These are phyloP conservation scores for Zaprionus vittiger DNA, from an alignment of 1,140 invertebrate genomes.

Conservation along the genomic window DNA sequence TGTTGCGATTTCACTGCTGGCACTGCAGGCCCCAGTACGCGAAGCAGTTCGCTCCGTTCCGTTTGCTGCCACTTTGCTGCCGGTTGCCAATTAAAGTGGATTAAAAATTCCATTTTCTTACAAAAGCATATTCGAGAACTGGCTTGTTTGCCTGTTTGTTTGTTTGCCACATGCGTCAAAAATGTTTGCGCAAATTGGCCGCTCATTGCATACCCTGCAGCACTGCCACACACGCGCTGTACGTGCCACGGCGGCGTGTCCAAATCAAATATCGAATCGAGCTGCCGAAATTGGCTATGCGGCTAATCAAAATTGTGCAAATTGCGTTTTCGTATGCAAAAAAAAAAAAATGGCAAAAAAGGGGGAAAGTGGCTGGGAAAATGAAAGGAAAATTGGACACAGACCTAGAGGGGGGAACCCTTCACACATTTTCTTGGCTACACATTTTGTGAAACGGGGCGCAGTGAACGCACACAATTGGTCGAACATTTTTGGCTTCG, in stretches of 20 bases:
- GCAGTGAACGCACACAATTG: constrained; percentile 15
- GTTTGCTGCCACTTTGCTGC: constrained; percentile 4
- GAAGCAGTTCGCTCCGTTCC: constrained; percentile 15
- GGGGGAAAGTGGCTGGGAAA: neutral
- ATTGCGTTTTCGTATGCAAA: constrained; percentile 50
- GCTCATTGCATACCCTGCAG: constrained; percentile 52
- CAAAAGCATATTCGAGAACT: constrained; percentile 38
- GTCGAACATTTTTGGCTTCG: constrained; percentile 21
- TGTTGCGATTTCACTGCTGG: constrained; percentile 24
- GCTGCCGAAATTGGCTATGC: constrained; percentile 39
- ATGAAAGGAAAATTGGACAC: neutral
- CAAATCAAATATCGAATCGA: constrained; percentile 55
- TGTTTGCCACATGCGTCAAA: constrained; percentile 58
- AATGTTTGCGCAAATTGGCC: constrained; percentile 63
- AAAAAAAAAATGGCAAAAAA: constrained; percentile 4
- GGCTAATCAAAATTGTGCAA: constrained; percentile 78
- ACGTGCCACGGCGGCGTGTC: neutral
- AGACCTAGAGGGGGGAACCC: neutral
- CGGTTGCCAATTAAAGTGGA: constrained; percentile 74
- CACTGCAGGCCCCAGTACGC: constrained; percentile 29
- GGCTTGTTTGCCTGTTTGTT: constrained; percentile 26
- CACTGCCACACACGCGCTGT: neutral
- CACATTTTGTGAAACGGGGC: neutral
- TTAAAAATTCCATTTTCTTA: constrained; percentile 81
- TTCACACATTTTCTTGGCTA: constrained; percentile 34